A percentile compares a stretch with the other conserved stretches of the same genome.
Evolutionary conservation across 2,113 vertebrate species (phyloP).

Genomic region (Mesembrinibis cayennensis): DNA sequence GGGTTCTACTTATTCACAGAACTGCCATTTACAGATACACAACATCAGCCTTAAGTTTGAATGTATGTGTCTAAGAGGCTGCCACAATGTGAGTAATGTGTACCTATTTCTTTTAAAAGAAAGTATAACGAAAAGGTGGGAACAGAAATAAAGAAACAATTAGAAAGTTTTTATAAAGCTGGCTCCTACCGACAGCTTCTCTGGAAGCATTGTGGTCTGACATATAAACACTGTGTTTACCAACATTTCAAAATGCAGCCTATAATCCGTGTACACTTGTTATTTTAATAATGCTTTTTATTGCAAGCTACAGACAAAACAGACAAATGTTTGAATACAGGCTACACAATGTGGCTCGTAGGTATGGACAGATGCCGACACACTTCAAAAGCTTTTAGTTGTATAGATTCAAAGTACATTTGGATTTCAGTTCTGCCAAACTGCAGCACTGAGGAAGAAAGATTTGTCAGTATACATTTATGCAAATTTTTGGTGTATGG

Average conservation of each 20-base stretch:
- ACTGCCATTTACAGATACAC: background rate
- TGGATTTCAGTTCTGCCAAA: conserved; percentile 20
- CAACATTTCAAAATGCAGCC: conserved; percentile 75
- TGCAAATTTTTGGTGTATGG: background rate
- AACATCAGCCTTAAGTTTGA: background rate
- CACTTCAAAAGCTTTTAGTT: conserved; percentile 39
- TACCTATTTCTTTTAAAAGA: background rate
- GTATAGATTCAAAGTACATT: background rate
- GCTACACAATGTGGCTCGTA: background rate
- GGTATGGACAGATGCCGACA: conserved; percentile 34
- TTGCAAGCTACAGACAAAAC: conserved; percentile 28
- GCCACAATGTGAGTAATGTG: background rate
- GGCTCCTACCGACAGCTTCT: conserved; percentile 63
- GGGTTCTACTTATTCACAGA: background rate
- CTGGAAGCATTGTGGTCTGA: conserved; percentile 70
- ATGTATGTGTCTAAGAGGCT: background rate
- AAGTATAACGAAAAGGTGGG: background rate
- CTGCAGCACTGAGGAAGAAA: background rate
- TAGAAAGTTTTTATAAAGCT: conserved; percentile 35
- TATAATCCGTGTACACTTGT: conserved; percentile 70
- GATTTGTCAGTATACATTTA: conserved; percentile 32
- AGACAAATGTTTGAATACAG: conserved; percentile 43
- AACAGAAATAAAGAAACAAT: conserved; percentile 30
- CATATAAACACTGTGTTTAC: conserved; percentile 76
- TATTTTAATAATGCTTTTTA: conserved; percentile 72